phyloP scores from a whole-genome alignment of 1,140 invertebrate genomes.

The Tribolium madens region DNA sequence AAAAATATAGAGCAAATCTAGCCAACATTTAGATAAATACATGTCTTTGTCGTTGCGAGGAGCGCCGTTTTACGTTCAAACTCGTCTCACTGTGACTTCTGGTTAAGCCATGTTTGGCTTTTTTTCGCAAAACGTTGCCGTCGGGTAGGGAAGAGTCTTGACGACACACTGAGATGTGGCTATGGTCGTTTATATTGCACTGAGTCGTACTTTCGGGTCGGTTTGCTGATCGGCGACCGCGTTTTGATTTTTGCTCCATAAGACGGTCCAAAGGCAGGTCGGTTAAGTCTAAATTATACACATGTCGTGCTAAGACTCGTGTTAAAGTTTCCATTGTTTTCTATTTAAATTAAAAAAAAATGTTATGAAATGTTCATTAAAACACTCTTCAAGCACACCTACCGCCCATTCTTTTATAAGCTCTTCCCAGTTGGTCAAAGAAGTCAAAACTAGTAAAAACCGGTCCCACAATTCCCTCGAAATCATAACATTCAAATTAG shows the following conservation, averaged over 20 bases:
- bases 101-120: conserved; percentile 63
- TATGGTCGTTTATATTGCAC: conserved; percentile 34
- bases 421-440: conserved; percentile 94
- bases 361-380: not conserved
- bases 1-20: too few relatives aligned
- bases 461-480: conserved; percentile 94
- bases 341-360: conserved; percentile 66
- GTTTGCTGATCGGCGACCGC: conserved; percentile 53
- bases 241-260: conserved; percentile 79
- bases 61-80: conserved; percentile 60
- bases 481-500: conserved; percentile 90
- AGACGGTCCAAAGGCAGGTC: conserved; percentile 89
- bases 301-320: conserved; percentile 90
- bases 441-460: conserved; percentile 88
- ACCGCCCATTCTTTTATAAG: conserved; percentile 96
- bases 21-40: conserved; percentile 24
- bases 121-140: conserved; percentile 55
- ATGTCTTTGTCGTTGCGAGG: conserved; percentile 48
- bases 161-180: conserved; percentile 51
- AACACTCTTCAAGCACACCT: conserved; percentile 62
- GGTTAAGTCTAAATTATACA: conserved; percentile 92
- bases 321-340: conserved; percentile 98
- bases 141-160: conserved; percentile 62
- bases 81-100: conserved; percentile 71
- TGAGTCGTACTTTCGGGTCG: conserved; percentile 58